These are phyloP conservation scores for Lasiurus cinereus DNA, from an alignment of 2,113 vertebrate species.

Conservation along the genomic window DNA sequence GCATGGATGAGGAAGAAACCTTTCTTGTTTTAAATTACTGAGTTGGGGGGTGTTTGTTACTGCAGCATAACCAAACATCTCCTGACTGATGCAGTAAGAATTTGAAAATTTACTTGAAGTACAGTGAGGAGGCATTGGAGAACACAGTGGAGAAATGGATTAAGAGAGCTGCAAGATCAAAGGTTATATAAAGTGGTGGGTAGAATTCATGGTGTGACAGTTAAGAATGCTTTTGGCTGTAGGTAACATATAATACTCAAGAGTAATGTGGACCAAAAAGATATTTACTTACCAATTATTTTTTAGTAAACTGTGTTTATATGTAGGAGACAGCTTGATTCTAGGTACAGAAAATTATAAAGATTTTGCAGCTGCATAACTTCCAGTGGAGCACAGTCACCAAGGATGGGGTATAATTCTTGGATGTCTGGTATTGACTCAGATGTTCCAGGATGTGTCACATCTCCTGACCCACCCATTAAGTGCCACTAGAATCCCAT, in stretches of 20 bases:
- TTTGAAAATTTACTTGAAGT: not conserved
- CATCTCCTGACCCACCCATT: not conserved
- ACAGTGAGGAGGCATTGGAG: not conserved
- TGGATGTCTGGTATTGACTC: not conserved
- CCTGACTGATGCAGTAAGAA: not conserved
- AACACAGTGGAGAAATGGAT: not conserved
- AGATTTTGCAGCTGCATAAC: not conserved
- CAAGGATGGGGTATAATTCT: not conserved
- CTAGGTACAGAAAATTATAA: not conserved
- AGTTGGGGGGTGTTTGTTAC: not conserved
- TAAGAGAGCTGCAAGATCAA: not conserved
- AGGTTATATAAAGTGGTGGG: not conserved
- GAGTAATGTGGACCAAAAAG: not conserved
- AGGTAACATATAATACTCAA: not conserved
- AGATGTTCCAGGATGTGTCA: not conserved
- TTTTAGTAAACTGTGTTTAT: not conserved
- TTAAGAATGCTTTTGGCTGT: not conserved
- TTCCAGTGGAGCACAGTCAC: not conserved
- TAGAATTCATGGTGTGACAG: not conserved
- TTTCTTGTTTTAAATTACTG: not conserved
- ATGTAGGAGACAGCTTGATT: not conserved
- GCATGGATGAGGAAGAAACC: not conserved
- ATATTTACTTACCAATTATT: not conserved
- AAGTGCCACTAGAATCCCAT: not conserved
- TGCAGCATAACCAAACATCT: not conserved